Base-by-base conservation (phyloP, 2,113 vertebrate genomes). In the Mastomys coucha region DNA sequence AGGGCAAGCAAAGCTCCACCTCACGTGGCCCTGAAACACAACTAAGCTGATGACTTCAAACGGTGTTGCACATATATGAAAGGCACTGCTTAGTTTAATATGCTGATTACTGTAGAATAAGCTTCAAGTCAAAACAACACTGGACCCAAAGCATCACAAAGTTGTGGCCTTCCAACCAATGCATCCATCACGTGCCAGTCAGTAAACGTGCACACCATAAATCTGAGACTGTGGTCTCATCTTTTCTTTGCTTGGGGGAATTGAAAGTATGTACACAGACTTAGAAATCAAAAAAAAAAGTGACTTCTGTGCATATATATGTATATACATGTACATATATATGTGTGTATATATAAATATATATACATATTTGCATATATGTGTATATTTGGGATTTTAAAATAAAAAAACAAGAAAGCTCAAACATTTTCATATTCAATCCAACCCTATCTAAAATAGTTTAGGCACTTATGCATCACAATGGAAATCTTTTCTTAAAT, bases 71-170 rank as follows among this genome's bases (percentile, higher is more conserved):
- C 81, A 96, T 91, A 90, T 93, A 94, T 94, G 85, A 97, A 53
- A 89, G 98, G 82, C 51, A 72, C 75, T 33, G 33, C 28, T 51
- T 85, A 94, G 97, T 95, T 97, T 97, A 97, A 97, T 95, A 97
- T 78, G 60, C 76, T 81, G 75, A 97, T 97, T 92, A 56, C 85
- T 97, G 80, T 95, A 96, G 97, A 97, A 98, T 89, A 98, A 98
- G 95, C 89, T 97, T 72, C 95, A 80, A 94, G 92, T 96, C 93
- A 97, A 98, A 95, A 77, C 85, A 98, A 80, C 90, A 96, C 94
- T 97, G 97, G 89, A 97, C 93, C 85, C 82, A 88, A 96, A 95
- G 80, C 82, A 89, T 90, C 81, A 72, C 72, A 76, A 49, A 96
- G 9, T 5, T n/a, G 42, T 0, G 8, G 82, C 36, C 92, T 97